These are phyloP conservation scores for Deilephila porcellus DNA, from an alignment of 2,888 invertebrate species.

Conservation along the genomic window DNA sequence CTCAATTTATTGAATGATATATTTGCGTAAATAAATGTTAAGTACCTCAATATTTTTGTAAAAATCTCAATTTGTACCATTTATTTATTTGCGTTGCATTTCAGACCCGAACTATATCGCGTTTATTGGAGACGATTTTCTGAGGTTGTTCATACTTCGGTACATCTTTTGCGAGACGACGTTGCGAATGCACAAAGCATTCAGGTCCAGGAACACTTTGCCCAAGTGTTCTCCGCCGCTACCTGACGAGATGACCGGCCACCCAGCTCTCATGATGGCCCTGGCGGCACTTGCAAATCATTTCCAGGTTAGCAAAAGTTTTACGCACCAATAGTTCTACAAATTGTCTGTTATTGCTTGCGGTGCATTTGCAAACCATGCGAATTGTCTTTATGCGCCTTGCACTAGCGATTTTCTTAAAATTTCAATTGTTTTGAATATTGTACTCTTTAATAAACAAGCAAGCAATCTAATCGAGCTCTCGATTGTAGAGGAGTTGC, in stretches of 20 bases:
- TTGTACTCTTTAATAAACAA: too few relatives aligned
- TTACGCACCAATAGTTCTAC: background rate
- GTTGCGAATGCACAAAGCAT: conserved; percentile 93
- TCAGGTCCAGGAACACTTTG: conserved; percentile 93
- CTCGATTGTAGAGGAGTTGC: too few relatives aligned
- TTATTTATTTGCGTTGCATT: conserved; percentile 32
- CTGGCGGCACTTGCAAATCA: conserved; percentile 93
- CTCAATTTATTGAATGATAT: too few relatives aligned
- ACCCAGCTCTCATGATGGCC: conserved; percentile 91
- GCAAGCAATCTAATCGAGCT: too few relatives aligned
- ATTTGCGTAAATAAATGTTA: too few relatives aligned
- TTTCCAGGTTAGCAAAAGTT: conserved; percentile 88
- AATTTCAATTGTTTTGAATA: background rate
- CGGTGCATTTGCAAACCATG: background rate
- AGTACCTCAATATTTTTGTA: too few relatives aligned
- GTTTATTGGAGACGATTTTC: conserved; percentile 97
- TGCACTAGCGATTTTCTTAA: background rate
- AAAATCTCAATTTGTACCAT: too few relatives aligned
- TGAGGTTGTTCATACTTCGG: conserved; percentile 93
- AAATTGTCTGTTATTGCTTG: background rate
- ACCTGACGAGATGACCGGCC: conserved; percentile 94
- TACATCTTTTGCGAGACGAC: conserved; percentile 97
- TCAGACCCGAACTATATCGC: conserved; percentile 89
- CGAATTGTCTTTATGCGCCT: background rate
- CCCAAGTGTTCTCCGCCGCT: conserved; percentile 94